Evolutionary conservation across 2,797 vertebrate species (phyloP).

Genomic region (Vultur gryphus): DNA sequence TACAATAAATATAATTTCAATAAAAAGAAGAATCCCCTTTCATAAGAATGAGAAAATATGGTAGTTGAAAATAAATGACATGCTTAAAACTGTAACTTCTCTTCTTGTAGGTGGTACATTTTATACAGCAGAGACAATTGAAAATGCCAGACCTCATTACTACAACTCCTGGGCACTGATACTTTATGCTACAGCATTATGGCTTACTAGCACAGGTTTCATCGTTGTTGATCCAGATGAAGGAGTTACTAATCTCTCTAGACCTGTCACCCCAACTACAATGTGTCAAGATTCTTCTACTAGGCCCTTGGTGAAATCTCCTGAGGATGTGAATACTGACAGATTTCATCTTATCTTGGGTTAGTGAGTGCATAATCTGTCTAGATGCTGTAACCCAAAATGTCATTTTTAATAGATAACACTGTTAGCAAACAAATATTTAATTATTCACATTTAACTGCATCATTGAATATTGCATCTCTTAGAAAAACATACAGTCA

Average conservation of each 20-base stretch:
- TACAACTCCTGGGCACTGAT: constrained; percentile 86
- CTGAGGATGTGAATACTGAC: constrained; percentile 88
- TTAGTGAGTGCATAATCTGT: constrained; percentile 57
- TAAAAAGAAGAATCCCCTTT: neutral
- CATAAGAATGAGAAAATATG: neutral
- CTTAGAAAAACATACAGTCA: neutral
- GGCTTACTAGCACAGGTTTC: constrained; percentile 89
- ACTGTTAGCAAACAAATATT: neutral
- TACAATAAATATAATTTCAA: neutral
- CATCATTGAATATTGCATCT: neutral
- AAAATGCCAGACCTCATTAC: constrained; percentile 85
- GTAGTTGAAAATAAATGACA: neutral
- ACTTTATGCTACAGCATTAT: constrained; percentile 87
- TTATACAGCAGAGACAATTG: constrained; percentile 86
- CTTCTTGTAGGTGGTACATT: constrained; percentile 83
- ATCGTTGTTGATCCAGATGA: constrained; percentile 81
- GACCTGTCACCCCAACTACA: constrained; percentile 92
- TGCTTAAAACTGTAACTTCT: neutral
- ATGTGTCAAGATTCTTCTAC: constrained; percentile 84
- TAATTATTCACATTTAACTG: neutral
- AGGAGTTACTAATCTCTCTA: constrained; percentile 80
- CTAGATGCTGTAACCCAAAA: neutral
- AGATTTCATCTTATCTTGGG: constrained; percentile 90
- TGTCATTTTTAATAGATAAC: neutral
- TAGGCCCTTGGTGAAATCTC: constrained; percentile 78